phyloP scores from a whole-genome alignment of 2,797 vertebrate genomes.

The Pseudochaenichthys georgianus region DNA sequence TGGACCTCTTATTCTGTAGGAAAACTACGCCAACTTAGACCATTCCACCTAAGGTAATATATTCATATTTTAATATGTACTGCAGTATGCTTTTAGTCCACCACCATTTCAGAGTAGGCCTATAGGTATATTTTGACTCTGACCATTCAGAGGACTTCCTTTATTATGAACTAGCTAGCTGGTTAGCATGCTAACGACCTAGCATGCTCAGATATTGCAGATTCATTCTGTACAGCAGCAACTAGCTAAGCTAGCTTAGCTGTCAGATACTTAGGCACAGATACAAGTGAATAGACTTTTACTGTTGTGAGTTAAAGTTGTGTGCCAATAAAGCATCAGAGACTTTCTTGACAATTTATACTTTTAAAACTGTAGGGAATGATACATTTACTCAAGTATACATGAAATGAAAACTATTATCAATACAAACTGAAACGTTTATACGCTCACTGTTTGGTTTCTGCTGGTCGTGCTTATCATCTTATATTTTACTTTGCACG shows the following conservation, averaged over 20 bases:
- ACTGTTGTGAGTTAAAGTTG: neutral
- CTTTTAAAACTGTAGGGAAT: neutral
- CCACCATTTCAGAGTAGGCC: rapidly evolving
- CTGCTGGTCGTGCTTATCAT: neutral
- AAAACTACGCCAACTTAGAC: neutral
- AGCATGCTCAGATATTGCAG: conserved; percentile 75
- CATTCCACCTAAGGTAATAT: conserved; percentile 27
- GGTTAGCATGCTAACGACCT: conserved; percentile 45
- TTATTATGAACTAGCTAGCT: neutral
- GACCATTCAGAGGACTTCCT: neutral
- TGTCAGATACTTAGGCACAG: neutral
- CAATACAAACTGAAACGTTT: neutral
- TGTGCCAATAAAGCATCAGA: neutral
- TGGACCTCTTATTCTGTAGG: neutral
- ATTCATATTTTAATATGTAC: rapidly evolving
- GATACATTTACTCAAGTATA: neutral
- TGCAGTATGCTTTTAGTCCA: rapidly evolving
- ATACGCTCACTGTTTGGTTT: neutral
- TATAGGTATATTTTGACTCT: neutral
- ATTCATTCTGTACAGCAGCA: conserved; percentile 73
- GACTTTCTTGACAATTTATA: rapidly evolving
- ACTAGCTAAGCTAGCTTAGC: conserved; percentile 41
- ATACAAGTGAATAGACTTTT: neutral
- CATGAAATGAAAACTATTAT: neutral
- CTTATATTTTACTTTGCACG: conserved; percentile 42